Evolutionary conservation across 2,797 vertebrate genomes (phyloP).

Genomic region (Acanthis flammea): DNA sequence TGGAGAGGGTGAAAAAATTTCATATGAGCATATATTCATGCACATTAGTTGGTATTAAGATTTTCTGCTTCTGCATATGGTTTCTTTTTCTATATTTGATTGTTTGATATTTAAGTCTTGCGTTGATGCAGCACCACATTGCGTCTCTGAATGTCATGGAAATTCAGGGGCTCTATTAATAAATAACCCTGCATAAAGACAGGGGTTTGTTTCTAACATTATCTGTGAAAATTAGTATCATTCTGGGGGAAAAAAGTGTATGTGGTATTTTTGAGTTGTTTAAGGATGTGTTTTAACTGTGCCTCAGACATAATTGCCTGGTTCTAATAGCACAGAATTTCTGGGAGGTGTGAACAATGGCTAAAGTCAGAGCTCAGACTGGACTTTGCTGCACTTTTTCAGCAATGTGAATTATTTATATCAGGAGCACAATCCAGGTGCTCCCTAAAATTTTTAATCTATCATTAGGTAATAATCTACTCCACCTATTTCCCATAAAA

Average conservation of each 20-base stretch:
- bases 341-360: background rate
- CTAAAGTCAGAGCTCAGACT: background rate
- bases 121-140: background rate
- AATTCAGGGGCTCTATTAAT: background rate
- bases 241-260: accelerated
- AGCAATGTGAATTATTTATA: background rate
- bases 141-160: background rate
- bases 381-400: background rate
- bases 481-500: background rate
- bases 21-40: background rate
- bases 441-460: background rate
- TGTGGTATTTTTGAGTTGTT: background rate
- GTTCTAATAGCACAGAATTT: background rate
- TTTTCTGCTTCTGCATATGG: background rate
- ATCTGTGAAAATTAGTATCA: background rate
- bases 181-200: background rate
- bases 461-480: background rate
- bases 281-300: background rate
- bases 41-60: background rate
- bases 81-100: background rate
- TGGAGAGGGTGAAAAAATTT: background rate
- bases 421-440: background rate
- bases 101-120: background rate
- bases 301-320: background rate
- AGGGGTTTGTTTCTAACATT: background rate